Percentiles rank a stretch among this genome's conserved stretches.
Evolutionary conservation across 2,888 invertebrate species (phyloP).

Genomic region (Pseudococcus jackbeardsleyi): DNA sequence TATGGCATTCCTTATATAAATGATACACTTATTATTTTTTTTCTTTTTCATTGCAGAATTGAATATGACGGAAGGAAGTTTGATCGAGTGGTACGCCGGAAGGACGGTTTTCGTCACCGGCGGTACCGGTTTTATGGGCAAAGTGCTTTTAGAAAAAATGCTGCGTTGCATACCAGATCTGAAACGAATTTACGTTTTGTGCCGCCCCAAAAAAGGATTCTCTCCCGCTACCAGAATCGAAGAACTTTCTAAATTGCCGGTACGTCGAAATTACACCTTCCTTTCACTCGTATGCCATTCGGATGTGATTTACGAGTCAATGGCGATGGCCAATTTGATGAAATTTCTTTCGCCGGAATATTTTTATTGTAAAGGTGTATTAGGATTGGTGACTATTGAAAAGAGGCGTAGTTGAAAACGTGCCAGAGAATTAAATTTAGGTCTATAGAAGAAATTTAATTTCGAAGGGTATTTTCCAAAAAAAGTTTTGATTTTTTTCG

Average conservation of each 20-base stretch:
- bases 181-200: constrained; percentile 72
- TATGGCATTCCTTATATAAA: not conserved
- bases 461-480: no score
- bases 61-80: constrained; percentile 64
- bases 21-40: not conserved
- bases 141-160: constrained; percentile 68
- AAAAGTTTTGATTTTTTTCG: no score
- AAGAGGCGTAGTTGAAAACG: not conserved
- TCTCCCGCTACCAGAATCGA: constrained; percentile 72
- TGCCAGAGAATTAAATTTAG: no score
- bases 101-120: constrained; percentile 84
- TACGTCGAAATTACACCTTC: constrained; percentile 20
- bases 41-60: constrained; percentile 54
- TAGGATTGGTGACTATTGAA: not conserved
- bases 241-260: constrained; percentile 76
- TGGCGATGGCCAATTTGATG: not conserved
- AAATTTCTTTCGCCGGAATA: not conserved
- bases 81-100: constrained; percentile 68
- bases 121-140: constrained; percentile 79
- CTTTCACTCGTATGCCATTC: not conserved
- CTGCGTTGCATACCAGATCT: constrained; percentile 71
- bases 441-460: no score
- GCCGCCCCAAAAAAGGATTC: constrained; percentile 75
- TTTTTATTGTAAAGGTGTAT: not conserved
- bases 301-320: not conserved